Evolutionary conservation across 1,140 invertebrate species (phyloP).

Genomic region (Atopsyche davidsoni): DNA sequence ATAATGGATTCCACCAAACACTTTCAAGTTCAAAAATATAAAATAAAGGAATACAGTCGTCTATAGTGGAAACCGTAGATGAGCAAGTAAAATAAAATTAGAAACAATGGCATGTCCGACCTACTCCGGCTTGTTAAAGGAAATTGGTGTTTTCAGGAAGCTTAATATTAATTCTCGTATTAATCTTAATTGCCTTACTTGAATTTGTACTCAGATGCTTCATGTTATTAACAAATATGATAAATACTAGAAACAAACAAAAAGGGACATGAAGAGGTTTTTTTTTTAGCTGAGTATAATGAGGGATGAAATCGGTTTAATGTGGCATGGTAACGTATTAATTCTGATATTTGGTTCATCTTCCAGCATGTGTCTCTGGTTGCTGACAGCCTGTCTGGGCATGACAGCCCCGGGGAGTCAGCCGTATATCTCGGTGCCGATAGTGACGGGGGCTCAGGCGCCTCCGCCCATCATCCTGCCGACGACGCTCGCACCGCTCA

Average conservation of each 20-base stretch:
- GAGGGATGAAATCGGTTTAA: background rate
- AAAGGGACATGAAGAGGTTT: background rate
- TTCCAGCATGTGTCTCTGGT: conserved; percentile 44
- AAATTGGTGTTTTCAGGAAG: too few relatives aligned
- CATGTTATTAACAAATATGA: background rate
- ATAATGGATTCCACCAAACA: too few relatives aligned
- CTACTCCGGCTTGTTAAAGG: too few relatives aligned
- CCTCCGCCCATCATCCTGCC: conserved; percentile 30
- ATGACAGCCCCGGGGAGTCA: conserved; percentile 32
- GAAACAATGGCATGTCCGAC: too few relatives aligned
- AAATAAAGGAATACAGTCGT: too few relatives aligned
- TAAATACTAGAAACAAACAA: background rate
- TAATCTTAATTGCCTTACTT: too few relatives aligned
- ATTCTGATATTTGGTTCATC: too few relatives aligned
- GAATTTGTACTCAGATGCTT: too few relatives aligned
- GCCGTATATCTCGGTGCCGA: conserved; percentile 27
- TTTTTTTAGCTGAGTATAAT: background rate
- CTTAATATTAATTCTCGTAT: too few relatives aligned
- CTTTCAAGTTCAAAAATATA: too few relatives aligned
- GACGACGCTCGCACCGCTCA: conserved; percentile 10
- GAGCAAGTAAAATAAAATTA: too few relatives aligned
- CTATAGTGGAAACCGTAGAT: too few relatives aligned
- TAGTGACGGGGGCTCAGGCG: conserved; percentile 31
- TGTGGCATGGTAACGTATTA: background rate
- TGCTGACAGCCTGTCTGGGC: conserved; percentile 44